Conservation (phyloP, 2,113 vertebrate genomes). For the Stomatorhinus ivindoensis region DNA sequence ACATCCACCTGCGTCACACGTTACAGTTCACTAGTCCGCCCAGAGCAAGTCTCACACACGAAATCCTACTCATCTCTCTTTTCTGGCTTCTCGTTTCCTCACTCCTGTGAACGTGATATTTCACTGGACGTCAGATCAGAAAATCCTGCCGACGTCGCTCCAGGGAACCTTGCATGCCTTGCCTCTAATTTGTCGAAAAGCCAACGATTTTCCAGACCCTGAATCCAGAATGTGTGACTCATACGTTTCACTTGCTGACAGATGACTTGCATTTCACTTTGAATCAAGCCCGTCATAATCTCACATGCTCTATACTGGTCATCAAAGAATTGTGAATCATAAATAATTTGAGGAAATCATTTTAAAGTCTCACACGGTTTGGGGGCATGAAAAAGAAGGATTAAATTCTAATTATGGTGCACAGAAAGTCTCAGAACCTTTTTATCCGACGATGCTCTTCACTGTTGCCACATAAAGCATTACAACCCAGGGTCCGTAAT, state of each 20-base stretch:
- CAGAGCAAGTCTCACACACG: neutral
- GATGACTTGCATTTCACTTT: neutral
- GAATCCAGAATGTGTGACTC: neutral
- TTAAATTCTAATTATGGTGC: neutral
- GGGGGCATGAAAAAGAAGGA: neutral
- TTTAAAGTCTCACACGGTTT: neutral
- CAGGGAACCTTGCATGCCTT: neutral
- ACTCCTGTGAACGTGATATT: neutral
- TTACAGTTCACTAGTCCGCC: neutral
- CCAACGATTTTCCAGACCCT: neutral
- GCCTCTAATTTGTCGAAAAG: neutral
- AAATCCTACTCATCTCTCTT: neutral
- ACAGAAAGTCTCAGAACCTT: neutral
- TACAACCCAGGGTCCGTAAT: neutral
- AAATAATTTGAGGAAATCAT: slow-evolving; percentile 6
- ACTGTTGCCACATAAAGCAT: slow-evolving; percentile 10
- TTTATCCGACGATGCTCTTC: neutral
- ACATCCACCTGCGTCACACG: neutral
- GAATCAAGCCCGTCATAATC: neutral
- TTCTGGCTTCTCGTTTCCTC: neutral
- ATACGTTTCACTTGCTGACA: neutral
- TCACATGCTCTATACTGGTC: neutral
- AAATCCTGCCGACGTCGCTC: neutral
- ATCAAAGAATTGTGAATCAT: slow-evolving; percentile 7
- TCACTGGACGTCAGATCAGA: neutral